A percentile compares a stretch with the other conserved stretches of the same genome.
Conservation (phyloP, 2,113 vertebrate species). For the Tenrec ecaudatus region DNA sequence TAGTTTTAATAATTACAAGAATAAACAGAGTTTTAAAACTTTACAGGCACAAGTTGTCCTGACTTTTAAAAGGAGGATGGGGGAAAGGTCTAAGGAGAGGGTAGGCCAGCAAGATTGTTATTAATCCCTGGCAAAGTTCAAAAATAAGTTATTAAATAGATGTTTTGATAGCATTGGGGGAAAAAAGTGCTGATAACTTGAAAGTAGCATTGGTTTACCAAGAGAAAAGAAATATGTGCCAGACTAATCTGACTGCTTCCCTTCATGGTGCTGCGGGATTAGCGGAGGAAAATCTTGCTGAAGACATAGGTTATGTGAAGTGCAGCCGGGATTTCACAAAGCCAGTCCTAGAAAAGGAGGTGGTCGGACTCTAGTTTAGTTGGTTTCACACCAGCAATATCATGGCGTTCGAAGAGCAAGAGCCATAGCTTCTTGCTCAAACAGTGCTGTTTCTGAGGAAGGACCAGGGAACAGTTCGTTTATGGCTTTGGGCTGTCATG, state of each 20-base stretch:
- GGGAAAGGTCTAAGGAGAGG: slow-evolving; percentile 32
- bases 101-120: neutral
- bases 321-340: slow-evolving; percentile 26
- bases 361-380: neutral
- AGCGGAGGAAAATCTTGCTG: neutral
- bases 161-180: slow-evolving; percentile 39
- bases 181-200: slow-evolving; percentile 56
- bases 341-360: neutral
- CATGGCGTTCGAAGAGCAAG: neutral
- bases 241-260: slow-evolving; percentile 22
- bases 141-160: slow-evolving; percentile 64
- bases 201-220: slow-evolving; percentile 21
- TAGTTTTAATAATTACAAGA: slow-evolving; percentile 7
- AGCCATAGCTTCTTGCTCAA: neutral
- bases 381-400: neutral
- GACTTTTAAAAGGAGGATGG: slow-evolving; percentile 30
- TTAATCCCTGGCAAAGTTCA: slow-evolving; percentile 39
- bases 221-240: slow-evolving; percentile 27
- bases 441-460: neutral
- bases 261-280: neutral
- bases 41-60: slow-evolving; percentile 1
- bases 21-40: slow-evolving; percentile 53
- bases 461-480: no score
- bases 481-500: neutral
- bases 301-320: neutral